Percentiles rank a stretch among this genome's conserved stretches.
These are phyloP conservation scores for Synanthedon tipuliformis DNA, from an alignment of 2,888 invertebrate species.

Conservation along the genomic window DNA sequence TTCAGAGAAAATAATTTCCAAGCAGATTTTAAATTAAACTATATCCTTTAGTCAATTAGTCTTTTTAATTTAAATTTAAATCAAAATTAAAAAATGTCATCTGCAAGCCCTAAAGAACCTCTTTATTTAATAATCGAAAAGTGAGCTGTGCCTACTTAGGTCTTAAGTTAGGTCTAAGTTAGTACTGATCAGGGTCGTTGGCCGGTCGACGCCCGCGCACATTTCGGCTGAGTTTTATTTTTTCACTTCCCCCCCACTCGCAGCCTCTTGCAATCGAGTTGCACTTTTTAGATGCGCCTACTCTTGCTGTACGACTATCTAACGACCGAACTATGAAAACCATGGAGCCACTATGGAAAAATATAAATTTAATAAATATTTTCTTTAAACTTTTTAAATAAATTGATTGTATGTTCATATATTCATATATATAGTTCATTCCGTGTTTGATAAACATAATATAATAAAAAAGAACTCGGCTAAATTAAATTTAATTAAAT, in stretches of 20 bases:
- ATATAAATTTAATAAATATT: no score
- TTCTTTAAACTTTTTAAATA: no score
- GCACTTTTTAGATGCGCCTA: slow-evolving; percentile 70
- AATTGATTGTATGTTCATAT: no score
- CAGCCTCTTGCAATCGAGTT: slow-evolving; percentile 54
- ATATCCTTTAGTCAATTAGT: no score
- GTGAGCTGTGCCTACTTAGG: slow-evolving; percentile 1
- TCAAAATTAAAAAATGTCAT: no score
- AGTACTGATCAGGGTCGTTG: slow-evolving; percentile 33
- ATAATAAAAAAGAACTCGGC: no score
- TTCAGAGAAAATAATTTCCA: no score
- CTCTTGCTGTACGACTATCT: slow-evolving; percentile 63
- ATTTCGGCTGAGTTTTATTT: slow-evolving; percentile 45
- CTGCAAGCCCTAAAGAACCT: background rate
- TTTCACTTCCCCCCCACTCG: slow-evolving; percentile 18
- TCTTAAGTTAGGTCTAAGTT: slow-evolving; percentile 25
- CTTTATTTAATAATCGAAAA: slow-evolving; percentile 2
- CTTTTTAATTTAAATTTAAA: no score
- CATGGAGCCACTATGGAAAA: slow-evolving; percentile 18
- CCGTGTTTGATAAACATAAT: no score
- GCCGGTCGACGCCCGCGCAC: slow-evolving; percentile 61
- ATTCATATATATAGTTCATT: no score
- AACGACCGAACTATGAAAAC: slow-evolving; percentile 36
- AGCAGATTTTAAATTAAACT: no score
- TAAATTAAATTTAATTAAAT: no score